phyloP scores from a whole-genome alignment of 2,113 vertebrate genomes.

The Cromileptes altivelis region DNA sequence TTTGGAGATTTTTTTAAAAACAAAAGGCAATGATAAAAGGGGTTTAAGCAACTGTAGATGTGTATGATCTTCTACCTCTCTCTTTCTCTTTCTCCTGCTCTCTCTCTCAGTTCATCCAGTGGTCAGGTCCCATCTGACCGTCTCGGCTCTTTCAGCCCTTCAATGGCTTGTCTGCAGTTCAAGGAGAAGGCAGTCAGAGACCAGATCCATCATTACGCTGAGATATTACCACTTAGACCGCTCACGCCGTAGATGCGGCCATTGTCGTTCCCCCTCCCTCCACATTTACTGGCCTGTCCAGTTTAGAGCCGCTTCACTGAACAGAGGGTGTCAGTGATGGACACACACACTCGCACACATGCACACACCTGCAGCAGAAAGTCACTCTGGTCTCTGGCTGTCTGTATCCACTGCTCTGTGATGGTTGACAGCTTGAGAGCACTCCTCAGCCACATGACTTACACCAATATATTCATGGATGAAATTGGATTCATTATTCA shows the following conservation, averaged over 20 bases:
- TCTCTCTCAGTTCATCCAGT: slow-evolving; percentile 68
- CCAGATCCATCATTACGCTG: slow-evolving; percentile 71
- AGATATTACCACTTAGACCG: slow-evolving; percentile 58
- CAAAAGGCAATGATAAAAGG: background rate
- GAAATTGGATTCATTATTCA: slow-evolving; percentile 46
- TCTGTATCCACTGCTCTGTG: slow-evolving; percentile 94
- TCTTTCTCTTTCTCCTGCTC: slow-evolving; percentile 7
- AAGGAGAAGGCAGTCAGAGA: slow-evolving; percentile 87
- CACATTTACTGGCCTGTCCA: slow-evolving; percentile 65
- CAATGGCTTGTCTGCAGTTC: slow-evolving; percentile 89
- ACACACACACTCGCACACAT: slow-evolving; percentile 18
- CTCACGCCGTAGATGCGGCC: slow-evolving; percentile 36
- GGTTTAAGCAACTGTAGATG: slow-evolving; percentile 72
- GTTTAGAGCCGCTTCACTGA: slow-evolving; percentile 65
- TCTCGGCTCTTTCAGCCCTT: slow-evolving; percentile 85
- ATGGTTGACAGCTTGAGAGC: slow-evolving; percentile 94
- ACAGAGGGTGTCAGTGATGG: slow-evolving; percentile 32
- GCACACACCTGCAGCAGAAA: slow-evolving; percentile 34
- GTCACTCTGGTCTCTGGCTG: slow-evolving; percentile 87
- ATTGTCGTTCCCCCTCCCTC: slow-evolving; percentile 34
- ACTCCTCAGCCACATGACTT: slow-evolving; percentile 83
- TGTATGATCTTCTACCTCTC: slow-evolving; percentile 47
- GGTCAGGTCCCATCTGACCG: slow-evolving; percentile 74
- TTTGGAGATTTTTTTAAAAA: background rate
- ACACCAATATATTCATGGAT: slow-evolving; percentile 45